These are phyloP conservation scores for Amphipoea lucens DNA, from an alignment of 2,888 invertebrate species.

Conservation along the genomic window DNA sequence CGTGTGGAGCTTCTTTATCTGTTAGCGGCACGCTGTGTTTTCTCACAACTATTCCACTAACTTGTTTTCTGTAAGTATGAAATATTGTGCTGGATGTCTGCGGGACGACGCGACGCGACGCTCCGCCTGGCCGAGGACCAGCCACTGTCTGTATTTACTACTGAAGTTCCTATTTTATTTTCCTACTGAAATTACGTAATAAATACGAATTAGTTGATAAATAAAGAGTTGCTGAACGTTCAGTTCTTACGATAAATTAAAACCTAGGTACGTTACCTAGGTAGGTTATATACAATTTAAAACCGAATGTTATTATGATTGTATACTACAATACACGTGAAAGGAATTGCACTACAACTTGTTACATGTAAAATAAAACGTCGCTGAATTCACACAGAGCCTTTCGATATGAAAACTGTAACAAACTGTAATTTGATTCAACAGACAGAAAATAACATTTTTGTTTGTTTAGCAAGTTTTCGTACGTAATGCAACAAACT, in stretches of 20 bases:
- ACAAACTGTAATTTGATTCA: slow-evolving; percentile 35
- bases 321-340: background rate
- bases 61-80: slow-evolving; percentile 83
- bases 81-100: slow-evolving; percentile 77
- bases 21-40: slow-evolving; percentile 76
- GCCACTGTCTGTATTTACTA: slow-evolving; percentile 24
- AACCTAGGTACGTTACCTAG: background rate
- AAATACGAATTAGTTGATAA: background rate
- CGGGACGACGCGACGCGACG: slow-evolving; percentile 51
- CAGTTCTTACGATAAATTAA: background rate
- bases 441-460: slow-evolving; percentile 20
- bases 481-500: slow-evolving; percentile 19
- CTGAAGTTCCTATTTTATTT: slow-evolving; percentile 14
- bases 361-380: slow-evolving; percentile 3
- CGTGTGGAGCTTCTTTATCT: slow-evolving; percentile 76
- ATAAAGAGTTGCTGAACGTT: background rate
- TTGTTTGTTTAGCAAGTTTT: slow-evolving; percentile 11
- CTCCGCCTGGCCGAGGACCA: slow-evolving; percentile 35
- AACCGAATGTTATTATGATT: background rate
- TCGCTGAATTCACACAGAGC: background rate
- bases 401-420: slow-evolving; percentile 1
- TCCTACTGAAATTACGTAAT: background rate
- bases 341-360: background rate
- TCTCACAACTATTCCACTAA: slow-evolving; percentile 71
- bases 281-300: background rate